Percentiles rank a stretch among this genome's conserved stretches.
phyloP scores from a whole-genome alignment of 2,888 invertebrate genomes.

The Nematopogon swammerdamellus region DNA sequence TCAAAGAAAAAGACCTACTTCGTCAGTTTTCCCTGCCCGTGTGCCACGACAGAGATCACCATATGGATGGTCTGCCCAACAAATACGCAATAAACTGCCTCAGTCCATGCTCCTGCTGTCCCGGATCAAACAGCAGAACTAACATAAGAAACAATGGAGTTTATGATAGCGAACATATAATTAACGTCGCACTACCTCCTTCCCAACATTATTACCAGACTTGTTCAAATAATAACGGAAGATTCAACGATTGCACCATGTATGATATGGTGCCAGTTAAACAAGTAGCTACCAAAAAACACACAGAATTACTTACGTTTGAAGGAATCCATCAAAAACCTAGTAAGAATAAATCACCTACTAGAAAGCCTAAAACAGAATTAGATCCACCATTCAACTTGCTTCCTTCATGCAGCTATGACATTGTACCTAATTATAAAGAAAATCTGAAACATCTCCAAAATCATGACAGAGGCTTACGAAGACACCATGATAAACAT shows the following conservation, averaged over 20 bases:
- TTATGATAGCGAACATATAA: background rate
- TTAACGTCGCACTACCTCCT: conserved; percentile 1
- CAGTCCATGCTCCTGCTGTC: conserved; percentile 26
- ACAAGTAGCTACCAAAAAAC: conserved; percentile 21
- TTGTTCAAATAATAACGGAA: conserved; percentile 12
- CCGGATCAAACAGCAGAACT: conserved; percentile 12
- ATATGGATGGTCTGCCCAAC: background rate
- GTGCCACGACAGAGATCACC: background rate
- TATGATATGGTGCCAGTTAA: conserved; percentile 39
- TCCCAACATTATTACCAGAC: conserved; percentile 6
- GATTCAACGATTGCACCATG: conserved; percentile 31
- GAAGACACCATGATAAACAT: background rate
- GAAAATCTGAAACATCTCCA: no score
- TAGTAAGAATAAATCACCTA: background rate
- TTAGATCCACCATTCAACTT: background rate
- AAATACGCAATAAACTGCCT: background rate
- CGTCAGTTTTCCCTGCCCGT: background rate
- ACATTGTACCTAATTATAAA: background rate
- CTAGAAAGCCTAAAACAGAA: background rate
- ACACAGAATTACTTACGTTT: background rate
- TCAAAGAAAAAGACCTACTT: background rate
- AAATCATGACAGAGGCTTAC: no score
- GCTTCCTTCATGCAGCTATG: background rate
- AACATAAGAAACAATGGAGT: background rate
- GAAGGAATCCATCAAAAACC: background rate